Base-by-base conservation (phyloP, 2,797 vertebrate genomes). In the Anableps anableps region DNA sequence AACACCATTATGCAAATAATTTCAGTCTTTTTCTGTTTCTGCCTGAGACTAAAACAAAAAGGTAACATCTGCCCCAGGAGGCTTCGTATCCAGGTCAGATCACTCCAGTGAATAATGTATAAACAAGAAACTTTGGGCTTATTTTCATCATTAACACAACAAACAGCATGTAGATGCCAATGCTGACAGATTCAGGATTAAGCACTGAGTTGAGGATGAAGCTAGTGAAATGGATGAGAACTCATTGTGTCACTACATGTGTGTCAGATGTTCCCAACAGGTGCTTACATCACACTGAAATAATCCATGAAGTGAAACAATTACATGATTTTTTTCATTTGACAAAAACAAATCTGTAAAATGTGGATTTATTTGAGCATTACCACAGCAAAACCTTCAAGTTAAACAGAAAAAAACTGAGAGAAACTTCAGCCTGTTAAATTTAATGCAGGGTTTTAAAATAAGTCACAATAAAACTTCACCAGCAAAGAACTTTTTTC, bases 191-290 rank as follows among this genome's bases (percentile, higher is more conserved):
- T 47, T 45, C 68, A 13, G 26, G 38, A 16, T 26, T 70, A 43
- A 70, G 43, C 38, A n/a, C 26, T 43, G 38, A 70, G 9, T 1
- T 58, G 23, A 58, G n/a, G 26, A 26, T 58, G 53, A 58, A n/a
- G 53, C 53, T 70, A 11, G 23, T 2, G 66, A 43, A 43, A n/a
- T 9, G 23, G 66, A 70, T n/a, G 38, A 70, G 41, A 43, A n/a
- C 38, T 45, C 13, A 43, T 70, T 70, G 66, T 70, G 66, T 70
- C 66, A 43, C 23, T 23, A 26, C 23, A 70, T 43, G 38, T 43
- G 23, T 16, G 66, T 43, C 38, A 70, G 66, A 43, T 70, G 66
- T 70, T 45, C 66, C 66, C 66, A n/a, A 70, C 66, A 70, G 66
- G 41, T 45, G 68, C 41, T 4, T 16, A 29, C 26, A 29, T 29